Evolutionary conservation across 2,113 vertebrate species (phyloP), one percentile per base, ranked within the genome.

Genomic region (Gila orcuttii): DNA sequence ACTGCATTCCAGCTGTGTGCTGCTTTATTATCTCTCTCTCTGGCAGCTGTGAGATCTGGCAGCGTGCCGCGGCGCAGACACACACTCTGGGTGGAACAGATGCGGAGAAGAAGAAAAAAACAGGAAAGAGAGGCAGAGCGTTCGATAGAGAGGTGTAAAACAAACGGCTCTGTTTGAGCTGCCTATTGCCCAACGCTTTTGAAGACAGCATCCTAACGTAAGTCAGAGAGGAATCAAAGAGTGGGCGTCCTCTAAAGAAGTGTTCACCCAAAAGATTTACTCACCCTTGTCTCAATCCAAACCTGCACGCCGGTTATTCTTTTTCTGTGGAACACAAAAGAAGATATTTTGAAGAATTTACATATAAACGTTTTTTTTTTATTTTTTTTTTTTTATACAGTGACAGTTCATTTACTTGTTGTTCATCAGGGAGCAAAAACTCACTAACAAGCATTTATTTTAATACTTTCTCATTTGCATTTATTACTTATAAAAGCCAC

Each of bases 11-110:
- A 69, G 62, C 50, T 82, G 79, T 68, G 60, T 6, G 39, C 15
- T 7, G 17, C 7, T 82, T 68, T n/a, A n/a, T 36, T 36, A 69
- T 17, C 19, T 42, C 90, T 79, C 73, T 87, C 82, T 84, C 80
- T 91, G 91, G 91, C 91, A 94, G 94, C 92, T 95, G 93, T 93
- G 93, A 86, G 89, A 81, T 1, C 73, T 95, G 94, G 93, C 93
- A 90, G 82, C 9, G 75, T 31, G 91, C 93, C 92, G 91, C 87
- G 47, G 82, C 19, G 28, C 13, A 50, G 88, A 87, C 89, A 88
- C 89, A 90, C 4, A 86, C 90, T 88, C 83, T 21, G 79, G 87
- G 85, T 45, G 89, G 89, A 92, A 93, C 91, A 91, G 90, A 94
- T 92, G 92, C 89, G 86, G 90, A 84, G 85, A 91, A 87, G 90